Conservation (phyloP, 35 echinoderm and acorn worm genomes). For the Amphiura filiformis region DNA sequence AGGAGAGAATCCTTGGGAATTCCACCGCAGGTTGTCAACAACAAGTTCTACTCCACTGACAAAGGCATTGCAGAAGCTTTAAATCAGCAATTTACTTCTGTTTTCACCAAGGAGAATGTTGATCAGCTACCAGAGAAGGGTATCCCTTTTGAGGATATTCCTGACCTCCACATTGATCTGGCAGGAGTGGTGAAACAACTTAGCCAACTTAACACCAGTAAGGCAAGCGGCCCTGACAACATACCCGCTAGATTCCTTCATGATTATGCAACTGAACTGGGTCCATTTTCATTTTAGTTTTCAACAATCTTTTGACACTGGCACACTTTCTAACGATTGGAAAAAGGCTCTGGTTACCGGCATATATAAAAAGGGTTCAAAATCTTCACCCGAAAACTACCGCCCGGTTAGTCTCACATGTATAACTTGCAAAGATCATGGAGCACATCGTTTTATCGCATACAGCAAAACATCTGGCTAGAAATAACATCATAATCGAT, state of each 20-base stretch:
- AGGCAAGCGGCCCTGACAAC: background rate
- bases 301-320: background rate
- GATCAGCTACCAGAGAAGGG: background rate
- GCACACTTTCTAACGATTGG: background rate
- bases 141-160: too few species aligned
- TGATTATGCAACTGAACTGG: conserved; percentile 10
- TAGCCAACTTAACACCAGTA: background rate
- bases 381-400: conserved; percentile 1
- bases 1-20: background rate
- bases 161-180: background rate
- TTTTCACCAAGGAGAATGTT: background rate
- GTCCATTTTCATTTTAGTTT: background rate
- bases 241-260: background rate
- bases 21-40: background rate
- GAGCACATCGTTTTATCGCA: conserved; percentile 58
- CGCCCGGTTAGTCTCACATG: background rate
- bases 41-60: background rate
- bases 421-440: conserved; percentile 47
- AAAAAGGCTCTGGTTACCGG: background rate
- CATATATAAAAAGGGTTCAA: conserved; percentile 5
- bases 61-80: background rate
- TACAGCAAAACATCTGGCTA: conserved; percentile 17
- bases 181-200: background rate
- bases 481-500: conserved; percentile 33
- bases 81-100: background rate